A percentile compares a stretch with the other conserved stretches of the same genome.
Conservation (phyloP, 2,888 invertebrate genomes). For the Timandra comae region DNA sequence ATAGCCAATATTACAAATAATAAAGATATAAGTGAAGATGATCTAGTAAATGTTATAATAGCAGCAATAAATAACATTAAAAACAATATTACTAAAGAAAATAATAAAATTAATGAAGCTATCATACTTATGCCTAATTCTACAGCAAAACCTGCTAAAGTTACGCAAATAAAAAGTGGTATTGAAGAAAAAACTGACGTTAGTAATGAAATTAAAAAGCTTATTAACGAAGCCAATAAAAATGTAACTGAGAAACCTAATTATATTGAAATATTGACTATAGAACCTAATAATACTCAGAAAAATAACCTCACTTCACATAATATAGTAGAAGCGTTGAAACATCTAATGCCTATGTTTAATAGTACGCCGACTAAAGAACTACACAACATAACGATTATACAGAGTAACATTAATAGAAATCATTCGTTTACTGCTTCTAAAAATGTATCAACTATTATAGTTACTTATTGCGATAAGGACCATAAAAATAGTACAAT, state of each 20-base stretch:
- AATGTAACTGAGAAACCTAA: conserved; percentile 38
- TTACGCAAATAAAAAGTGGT: conserved; percentile 49
- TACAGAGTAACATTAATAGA: conserved; percentile 56
- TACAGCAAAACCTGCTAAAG: conserved; percentile 21
- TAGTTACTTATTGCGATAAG: conserved; percentile 65
- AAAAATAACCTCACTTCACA: conserved; percentile 43
- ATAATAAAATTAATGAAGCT: conserved; percentile 56
- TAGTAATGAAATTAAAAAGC: conserved; percentile 18
- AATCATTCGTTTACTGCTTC: conserved; percentile 54
- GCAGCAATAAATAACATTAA: conserved; percentile 65
- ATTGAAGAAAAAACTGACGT: conserved; percentile 51
- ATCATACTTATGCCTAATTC: conserved; percentile 46
- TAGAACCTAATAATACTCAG: conserved; percentile 57
- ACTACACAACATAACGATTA: conserved; percentile 63
- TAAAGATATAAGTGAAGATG: conserved; percentile 47
- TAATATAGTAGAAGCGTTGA: conserved; percentile 61
- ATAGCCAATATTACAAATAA: conserved; percentile 70
- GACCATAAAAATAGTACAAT: conserved; percentile 33
- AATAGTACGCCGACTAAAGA: conserved; percentile 58
- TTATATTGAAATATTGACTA: conserved; percentile 60
- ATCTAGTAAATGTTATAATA: conserved; percentile 59
- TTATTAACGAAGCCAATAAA: not conserved
- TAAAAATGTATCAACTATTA: conserved; percentile 62
- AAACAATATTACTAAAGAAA: conserved; percentile 44
- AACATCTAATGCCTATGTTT: conserved; percentile 65